Conservation (phyloP, 2,113 vertebrate genomes). For the western clawed frog (Xenopus tropicalis) region DNA sequence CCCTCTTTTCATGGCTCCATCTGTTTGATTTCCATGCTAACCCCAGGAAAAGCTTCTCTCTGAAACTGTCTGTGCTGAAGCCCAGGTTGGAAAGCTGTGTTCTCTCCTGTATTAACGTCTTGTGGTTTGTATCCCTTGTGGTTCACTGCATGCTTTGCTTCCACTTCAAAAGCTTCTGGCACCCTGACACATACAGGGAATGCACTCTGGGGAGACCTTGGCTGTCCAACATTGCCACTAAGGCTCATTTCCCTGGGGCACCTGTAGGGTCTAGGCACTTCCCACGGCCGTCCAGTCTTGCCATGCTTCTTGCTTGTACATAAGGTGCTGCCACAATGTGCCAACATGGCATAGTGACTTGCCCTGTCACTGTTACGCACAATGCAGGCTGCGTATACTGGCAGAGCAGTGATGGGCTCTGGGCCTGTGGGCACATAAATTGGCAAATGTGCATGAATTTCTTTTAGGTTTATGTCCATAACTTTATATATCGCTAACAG, state of each 20-base stretch:
- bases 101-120: constrained; percentile 63
- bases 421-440: too few relatives aligned
- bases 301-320: constrained; percentile 22
- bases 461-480: not conserved
- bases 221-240: too few relatives aligned
- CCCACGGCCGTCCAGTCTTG: not conserved
- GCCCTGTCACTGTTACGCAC: not conserved
- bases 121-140: constrained; percentile 60
- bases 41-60: constrained; percentile 85
- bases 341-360: constrained; percentile 4
- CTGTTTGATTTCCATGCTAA: constrained; percentile 69
- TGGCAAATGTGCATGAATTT: not conserved
- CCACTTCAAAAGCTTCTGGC: constrained; percentile 11
- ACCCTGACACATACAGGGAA: too few relatives aligned
- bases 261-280: too few relatives aligned
- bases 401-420: not conserved
- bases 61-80: constrained; percentile 87
- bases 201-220: too few relatives aligned
- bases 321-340: not conserved
- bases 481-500: not conserved
- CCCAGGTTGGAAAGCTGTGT: constrained; percentile 77
- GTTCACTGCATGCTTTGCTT: constrained; percentile 58
- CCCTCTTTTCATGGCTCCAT: constrained; percentile 50
- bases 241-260: too few relatives aligned
- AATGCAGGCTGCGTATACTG: too few relatives aligned